Evolutionary conservation across 2,113 vertebrate genomes (phyloP).

Genomic region (Urocynchramus pylzowi): DNA sequence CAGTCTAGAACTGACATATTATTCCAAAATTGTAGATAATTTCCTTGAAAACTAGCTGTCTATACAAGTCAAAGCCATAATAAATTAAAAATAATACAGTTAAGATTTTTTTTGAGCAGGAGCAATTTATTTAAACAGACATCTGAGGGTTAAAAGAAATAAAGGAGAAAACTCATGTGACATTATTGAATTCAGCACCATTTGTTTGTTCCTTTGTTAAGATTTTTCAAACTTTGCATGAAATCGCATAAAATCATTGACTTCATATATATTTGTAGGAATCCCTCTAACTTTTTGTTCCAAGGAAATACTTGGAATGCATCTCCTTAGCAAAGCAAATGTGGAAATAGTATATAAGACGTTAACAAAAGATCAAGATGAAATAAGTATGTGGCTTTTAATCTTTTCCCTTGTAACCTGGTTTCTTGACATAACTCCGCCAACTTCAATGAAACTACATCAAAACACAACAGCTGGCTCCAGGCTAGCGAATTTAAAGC

Average conservation of each 20-base stretch:
- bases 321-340: background rate
- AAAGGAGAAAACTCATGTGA: background rate
- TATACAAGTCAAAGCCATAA: background rate
- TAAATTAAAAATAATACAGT: background rate
- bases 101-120: background rate
- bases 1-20: background rate
- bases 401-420: background rate
- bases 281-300: background rate
- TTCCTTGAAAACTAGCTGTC: background rate
- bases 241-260: background rate
- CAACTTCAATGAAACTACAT: background rate
- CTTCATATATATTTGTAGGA: background rate
- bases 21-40: background rate
- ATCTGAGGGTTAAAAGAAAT: background rate
- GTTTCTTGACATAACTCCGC: background rate
- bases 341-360: background rate
- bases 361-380: background rate
- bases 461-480: constrained; percentile 13
- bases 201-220: background rate
- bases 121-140: background rate
- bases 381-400: background rate
- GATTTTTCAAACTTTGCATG: background rate
- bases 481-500: background rate
- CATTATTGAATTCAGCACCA: background rate
- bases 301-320: background rate